phyloP scores from a whole-genome alignment of 2,797 vertebrate genomes.

The Bradypodion pumilum region DNA sequence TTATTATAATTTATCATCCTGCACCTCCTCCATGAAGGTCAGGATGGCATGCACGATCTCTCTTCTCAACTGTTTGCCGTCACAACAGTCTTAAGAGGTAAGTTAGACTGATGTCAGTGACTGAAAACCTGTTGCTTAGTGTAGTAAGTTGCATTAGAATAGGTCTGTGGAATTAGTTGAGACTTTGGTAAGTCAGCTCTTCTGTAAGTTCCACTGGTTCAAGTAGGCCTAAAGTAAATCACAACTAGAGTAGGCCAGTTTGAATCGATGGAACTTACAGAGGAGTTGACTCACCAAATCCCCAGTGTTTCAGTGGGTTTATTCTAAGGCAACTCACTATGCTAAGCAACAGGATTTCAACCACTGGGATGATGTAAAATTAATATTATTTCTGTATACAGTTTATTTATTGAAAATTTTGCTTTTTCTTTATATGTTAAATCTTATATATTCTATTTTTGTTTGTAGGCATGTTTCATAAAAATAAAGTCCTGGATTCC shows the following conservation, averaged over 20 bases:
- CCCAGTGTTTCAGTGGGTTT: too few relatives aligned
- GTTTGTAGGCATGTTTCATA: constrained; percentile 68
- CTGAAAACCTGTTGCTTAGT: too few relatives aligned
- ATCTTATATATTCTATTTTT: background rate
- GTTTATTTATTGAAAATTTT: background rate
- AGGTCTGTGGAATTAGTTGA: too few relatives aligned
- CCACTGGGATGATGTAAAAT: background rate
- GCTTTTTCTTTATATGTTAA: background rate
- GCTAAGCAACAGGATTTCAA: too few relatives aligned
- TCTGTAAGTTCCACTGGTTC: too few relatives aligned
- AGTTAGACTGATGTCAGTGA: background rate
- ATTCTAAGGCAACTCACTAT: too few relatives aligned
- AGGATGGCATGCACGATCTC: background rate
- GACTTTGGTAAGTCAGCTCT: too few relatives aligned
- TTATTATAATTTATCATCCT: background rate
- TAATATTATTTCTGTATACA: background rate
- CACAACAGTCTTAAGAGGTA: background rate
- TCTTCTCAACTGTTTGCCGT: background rate
- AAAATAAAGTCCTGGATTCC: constrained; percentile 50
- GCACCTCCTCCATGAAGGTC: background rate
- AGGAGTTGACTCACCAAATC: too few relatives aligned
- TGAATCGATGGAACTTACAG: too few relatives aligned
- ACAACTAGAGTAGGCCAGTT: too few relatives aligned
- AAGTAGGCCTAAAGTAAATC: too few relatives aligned
- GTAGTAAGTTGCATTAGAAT: too few relatives aligned